Base-by-base conservation (phyloP, 2,113 vertebrate species). In the Chamaea fasciata region DNA sequence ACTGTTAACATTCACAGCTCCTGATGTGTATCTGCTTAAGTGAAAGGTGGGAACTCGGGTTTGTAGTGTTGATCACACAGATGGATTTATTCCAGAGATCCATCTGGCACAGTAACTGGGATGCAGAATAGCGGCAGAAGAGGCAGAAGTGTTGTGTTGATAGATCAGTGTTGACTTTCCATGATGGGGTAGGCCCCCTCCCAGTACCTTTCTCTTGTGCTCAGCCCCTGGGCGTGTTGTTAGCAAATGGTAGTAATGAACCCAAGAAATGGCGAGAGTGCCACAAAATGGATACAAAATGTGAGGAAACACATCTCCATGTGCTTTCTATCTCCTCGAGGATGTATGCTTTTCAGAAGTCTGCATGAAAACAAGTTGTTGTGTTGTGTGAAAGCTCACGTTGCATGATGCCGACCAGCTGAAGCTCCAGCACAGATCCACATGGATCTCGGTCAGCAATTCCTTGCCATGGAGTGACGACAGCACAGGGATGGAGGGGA, bases 41-140 rank as follows among this genome's bases (percentile, higher is more conserved):
- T 37, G 47, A 37, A 63, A 97, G 90, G 71, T 91, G 74, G 26
- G 49, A 53, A 21, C n/a, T 78, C 0, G 2, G n/a, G 37, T 73
- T 24, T 7, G 6, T 28, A 1, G 39, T 6, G 39, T 55, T 73
- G 87, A 56, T 79, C 44, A 11, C 0, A 0, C 28, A 31, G 71
- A 20, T 78, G 73, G 68, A 49, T 80, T 92, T 68, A 7, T 47
- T 63, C 79, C 76, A 71, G 73, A 64, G 47, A 68, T 93, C 27
- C 39, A 7, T 41, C 71, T 86, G 87, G 64, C 68, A 65, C 44
- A 18, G 69, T 31, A 35, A 47, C 68, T 23, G 46, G 7, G 30
- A 5, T 64, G 30, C 33, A 47, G 53, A 75, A 37, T 9, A 76
- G 86, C 74, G 81, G 82, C 85, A 84, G 88, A 71, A 69, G 49